Evolutionary conservation across 2,113 vertebrate species (phyloP).

Genomic region (Malurus elegans): DNA sequence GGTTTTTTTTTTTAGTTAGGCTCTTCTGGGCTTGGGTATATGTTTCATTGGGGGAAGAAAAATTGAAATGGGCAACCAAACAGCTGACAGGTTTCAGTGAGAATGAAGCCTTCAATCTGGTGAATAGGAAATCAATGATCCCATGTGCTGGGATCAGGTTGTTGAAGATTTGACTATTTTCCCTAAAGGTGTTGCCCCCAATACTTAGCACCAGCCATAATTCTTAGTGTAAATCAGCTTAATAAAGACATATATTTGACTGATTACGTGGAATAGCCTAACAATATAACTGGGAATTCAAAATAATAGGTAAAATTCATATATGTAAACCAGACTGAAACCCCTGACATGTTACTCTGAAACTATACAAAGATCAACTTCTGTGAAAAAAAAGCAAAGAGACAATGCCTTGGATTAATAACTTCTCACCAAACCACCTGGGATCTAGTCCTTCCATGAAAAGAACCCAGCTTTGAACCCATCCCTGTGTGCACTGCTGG

Average conservation of each 20-base stretch:
- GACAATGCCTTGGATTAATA: neutral
- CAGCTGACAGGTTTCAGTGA: neutral
- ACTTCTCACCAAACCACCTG: neutral
- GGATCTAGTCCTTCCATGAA: neutral
- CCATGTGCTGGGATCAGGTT: neutral
- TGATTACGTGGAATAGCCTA: neutral
- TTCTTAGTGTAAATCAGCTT: neutral
- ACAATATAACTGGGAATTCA: neutral
- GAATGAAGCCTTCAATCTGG: neutral
- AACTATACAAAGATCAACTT: neutral
- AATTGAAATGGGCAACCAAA: neutral
- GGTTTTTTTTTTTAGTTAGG: neutral
- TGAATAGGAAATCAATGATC: neutral
- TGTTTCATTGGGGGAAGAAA: rapidly evolving
- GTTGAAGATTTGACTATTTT: neutral
- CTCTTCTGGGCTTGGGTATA: neutral
- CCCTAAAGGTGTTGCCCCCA: neutral
- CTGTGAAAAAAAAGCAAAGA: neutral
- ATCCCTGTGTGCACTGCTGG: neutral
- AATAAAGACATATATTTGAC: neutral
- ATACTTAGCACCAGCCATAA: neutral
- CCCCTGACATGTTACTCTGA: neutral
- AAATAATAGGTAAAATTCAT: neutral
- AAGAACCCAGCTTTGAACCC: rapidly evolving
- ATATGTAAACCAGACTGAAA: neutral